Conservation (phyloP, 1,140 invertebrate species). For the Palaemon carinicauda region DNA sequence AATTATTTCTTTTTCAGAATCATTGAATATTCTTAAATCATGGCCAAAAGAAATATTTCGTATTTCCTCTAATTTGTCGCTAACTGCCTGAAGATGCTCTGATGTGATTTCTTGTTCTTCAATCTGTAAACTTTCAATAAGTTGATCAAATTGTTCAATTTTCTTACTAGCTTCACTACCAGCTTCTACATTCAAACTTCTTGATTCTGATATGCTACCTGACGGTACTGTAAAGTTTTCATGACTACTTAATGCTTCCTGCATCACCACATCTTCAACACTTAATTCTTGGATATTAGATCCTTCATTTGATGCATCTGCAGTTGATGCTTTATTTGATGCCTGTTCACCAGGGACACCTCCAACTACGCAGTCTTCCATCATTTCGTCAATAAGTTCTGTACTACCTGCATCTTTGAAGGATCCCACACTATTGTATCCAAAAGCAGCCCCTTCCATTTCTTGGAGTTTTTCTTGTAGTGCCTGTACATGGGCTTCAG, state of each 20-base stretch:
- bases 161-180: too few species aligned
- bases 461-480: conserved; percentile 35
- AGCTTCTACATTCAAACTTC: too few species aligned
- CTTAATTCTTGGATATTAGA: neutral
- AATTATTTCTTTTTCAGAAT: too few species aligned
- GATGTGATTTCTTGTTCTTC: neutral
- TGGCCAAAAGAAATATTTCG: too few species aligned
- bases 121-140: too few species aligned
- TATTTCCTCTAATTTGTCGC: too few species aligned
- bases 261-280: neutral
- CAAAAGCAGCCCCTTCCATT: conserved; percentile 38
- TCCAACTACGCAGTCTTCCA: neutral
- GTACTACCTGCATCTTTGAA: conserved; percentile 41
- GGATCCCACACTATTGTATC: conserved; percentile 28
- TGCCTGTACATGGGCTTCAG: conserved; percentile 47
- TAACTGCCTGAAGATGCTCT: too few species aligned
- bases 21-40: too few species aligned
- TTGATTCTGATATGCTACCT: too few species aligned
- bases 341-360: neutral
- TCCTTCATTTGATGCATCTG: neutral
- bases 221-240: too few species aligned
- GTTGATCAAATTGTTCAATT: too few species aligned
- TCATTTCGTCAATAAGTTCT: conserved; percentile 18
- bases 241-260: neutral
- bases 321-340: neutral